Base-by-base conservation (phyloP, 2,797 vertebrate genomes). In the Echiichthys vipera region DNA sequence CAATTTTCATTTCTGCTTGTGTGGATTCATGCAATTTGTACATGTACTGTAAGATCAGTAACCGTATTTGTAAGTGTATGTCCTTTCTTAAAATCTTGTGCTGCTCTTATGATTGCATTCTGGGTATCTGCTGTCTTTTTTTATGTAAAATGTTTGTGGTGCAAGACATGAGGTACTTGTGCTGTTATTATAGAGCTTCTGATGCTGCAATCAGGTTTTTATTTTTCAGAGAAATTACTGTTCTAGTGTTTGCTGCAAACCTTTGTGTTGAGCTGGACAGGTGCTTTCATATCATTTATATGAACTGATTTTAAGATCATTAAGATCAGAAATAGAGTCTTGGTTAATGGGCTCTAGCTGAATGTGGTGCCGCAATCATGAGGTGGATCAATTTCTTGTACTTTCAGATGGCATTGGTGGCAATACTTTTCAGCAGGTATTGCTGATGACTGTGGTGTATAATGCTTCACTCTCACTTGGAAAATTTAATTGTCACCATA, bases 371-470 rank as follows among this genome's bases (percentile, higher is more conserved):
- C 12, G 17, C 37, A 57, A 30, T 74, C 1, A 78, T 46, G 17
- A 34, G 12, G 42, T 34, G 34, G 49, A 67, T 72, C 53, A 47
- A 72, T 82, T 64, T 53, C 42, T 42, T 51, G 15, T 50, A 30
- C 51, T 58, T 54, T 45, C 3, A 61, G 11, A 54, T 12, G 4
- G 20, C 12, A 32, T 10, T 42, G 30, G 39, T 34, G 46, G 30
- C 8, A 43, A 8, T 15, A 7, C 15, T 47, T 71, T 59, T 51
- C 14, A 34, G 10, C n/a, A 15, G 11, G 43, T 51, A 7, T 17
- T 39, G 36, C 53, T 37, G 13, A 39, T 47, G 47, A 12, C 7
- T 50, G 25, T 27, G 15, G 12, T 56, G 37, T 18, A 3, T 13
- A 71, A 50, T 64, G 25, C 20, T 30, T 22, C 37, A 30, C n/a